phyloP scores from a whole-genome alignment of 2,888 invertebrate genomes.

The Pachymerium ferrugineum region DNA sequence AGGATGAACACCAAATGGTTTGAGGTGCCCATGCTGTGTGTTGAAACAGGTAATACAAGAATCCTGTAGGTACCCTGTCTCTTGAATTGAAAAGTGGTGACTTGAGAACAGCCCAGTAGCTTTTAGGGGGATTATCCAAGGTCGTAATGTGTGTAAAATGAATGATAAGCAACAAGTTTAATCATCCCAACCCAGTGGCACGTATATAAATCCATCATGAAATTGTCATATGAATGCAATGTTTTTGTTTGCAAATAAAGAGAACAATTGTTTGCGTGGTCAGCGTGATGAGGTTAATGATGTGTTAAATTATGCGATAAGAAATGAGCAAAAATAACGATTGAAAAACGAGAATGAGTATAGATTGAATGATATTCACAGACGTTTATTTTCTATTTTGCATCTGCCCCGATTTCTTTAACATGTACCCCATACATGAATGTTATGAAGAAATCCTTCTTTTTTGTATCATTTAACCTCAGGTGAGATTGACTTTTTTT shows the following conservation, averaged over 20 bases:
- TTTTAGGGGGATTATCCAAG: background rate
- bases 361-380: too few relatives aligned
- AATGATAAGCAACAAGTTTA: constrained; percentile 1
- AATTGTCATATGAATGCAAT: background rate
- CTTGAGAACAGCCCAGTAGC: constrained; percentile 2
- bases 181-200: background rate
- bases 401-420: too few relatives aligned
- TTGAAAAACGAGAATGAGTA: too few relatives aligned
- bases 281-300: background rate
- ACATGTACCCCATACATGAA: too few relatives aligned
- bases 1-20: background rate
- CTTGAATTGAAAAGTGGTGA: background rate
- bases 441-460: too few relatives aligned
- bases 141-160: background rate
- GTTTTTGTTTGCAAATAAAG: background rate
- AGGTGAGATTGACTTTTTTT: too few relatives aligned
- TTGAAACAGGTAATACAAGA: background rate
- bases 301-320: constrained; percentile 5
- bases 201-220: constrained; percentile 12
- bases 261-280: background rate
- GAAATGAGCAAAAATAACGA: too few relatives aligned
- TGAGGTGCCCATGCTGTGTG: background rate
- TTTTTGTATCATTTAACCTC: too few relatives aligned
- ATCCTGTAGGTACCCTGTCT: background rate
- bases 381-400: too few relatives aligned